Percentiles rank a stretch among this genome's conserved stretches.
phyloP scores from a whole-genome alignment of 2,113 vertebrate genomes.

The Lanius ludovicianus region DNA sequence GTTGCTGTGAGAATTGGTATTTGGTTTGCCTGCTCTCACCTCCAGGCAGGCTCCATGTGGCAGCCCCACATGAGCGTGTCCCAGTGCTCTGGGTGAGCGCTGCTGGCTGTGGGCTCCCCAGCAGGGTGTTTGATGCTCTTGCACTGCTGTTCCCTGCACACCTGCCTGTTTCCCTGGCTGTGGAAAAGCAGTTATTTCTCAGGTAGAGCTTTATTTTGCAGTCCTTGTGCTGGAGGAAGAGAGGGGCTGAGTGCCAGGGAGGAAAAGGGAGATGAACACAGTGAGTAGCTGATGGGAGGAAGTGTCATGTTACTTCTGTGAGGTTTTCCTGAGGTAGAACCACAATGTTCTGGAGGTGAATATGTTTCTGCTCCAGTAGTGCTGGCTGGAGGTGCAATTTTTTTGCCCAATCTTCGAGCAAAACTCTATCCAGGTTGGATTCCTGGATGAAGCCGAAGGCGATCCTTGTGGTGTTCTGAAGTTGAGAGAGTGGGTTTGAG shows the following conservation, averaged over 20 bases:
- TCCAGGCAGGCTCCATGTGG: background rate
- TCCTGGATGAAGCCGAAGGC: background rate
- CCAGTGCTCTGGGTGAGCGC: background rate
- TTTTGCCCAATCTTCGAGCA: background rate
- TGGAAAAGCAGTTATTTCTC: background rate
- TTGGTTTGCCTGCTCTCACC: background rate
- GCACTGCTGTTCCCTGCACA: background rate
- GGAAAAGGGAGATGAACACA: background rate
- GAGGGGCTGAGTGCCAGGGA: background rate
- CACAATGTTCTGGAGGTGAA: fast-evolving
- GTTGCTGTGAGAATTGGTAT: background rate
- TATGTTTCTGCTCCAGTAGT: background rate
- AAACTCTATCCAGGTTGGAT: background rate
- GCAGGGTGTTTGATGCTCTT: background rate
- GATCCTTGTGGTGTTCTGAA: fast-evolving
- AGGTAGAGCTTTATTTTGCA: background rate
- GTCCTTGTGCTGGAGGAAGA: background rate
- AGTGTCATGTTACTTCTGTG: background rate
- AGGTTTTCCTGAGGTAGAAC: background rate
- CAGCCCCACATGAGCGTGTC: background rate
- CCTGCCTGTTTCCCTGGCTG: background rate
- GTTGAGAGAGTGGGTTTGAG: background rate
- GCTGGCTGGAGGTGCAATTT: background rate
- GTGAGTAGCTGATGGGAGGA: background rate
- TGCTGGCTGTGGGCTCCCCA: background rate